Evolutionary conservation across 1,140 invertebrate species (phyloP).

Genomic region (Maniola jurtina): DNA sequence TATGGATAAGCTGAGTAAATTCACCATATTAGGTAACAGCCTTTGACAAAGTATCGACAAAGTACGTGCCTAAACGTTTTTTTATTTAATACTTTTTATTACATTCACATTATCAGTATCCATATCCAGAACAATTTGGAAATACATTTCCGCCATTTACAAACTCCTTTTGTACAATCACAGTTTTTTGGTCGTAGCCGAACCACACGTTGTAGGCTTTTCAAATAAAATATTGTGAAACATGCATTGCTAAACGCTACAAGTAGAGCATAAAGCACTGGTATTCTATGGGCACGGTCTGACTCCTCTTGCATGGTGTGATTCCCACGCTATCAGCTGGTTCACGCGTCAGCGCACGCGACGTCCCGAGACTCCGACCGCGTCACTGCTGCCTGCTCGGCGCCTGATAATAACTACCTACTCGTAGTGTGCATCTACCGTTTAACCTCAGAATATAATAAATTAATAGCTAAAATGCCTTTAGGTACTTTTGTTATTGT

Average conservation of each 20-base stretch:
- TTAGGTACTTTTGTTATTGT: background rate
- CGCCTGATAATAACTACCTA: too few relatives aligned
- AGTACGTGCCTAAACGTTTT: too few relatives aligned
- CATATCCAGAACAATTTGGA: too few relatives aligned
- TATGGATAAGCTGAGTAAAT: too few relatives aligned
- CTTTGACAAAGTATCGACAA: too few relatives aligned
- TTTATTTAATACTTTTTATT: too few relatives aligned
- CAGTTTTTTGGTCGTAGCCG: background rate
- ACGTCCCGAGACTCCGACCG: slow-evolving; percentile 35
- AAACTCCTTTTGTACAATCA: background rate
- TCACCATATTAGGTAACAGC: too few relatives aligned
- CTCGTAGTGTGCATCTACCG: background rate
- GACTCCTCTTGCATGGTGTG: slow-evolving; percentile 33
- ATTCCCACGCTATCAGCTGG: slow-evolving; percentile 71
- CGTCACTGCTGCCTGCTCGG: background rate
- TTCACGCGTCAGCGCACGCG: slow-evolving; percentile 57
- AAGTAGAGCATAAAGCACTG: slow-evolving; percentile 34
- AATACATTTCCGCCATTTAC: too few relatives aligned
- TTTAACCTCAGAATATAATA: background rate
- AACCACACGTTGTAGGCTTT: background rate
- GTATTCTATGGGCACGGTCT: slow-evolving; percentile 27
- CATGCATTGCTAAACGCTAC: slow-evolving; percentile 21
- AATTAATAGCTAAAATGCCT: background rate
- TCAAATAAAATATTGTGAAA: slow-evolving; percentile 9
- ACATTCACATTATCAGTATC: too few relatives aligned